A percentile compares a stretch with the other conserved stretches of the same genome.
These are phyloP conservation scores for Rafetus swinhoei DNA, from an alignment of 2,113 vertebrate genomes.

Conservation along the genomic window DNA sequence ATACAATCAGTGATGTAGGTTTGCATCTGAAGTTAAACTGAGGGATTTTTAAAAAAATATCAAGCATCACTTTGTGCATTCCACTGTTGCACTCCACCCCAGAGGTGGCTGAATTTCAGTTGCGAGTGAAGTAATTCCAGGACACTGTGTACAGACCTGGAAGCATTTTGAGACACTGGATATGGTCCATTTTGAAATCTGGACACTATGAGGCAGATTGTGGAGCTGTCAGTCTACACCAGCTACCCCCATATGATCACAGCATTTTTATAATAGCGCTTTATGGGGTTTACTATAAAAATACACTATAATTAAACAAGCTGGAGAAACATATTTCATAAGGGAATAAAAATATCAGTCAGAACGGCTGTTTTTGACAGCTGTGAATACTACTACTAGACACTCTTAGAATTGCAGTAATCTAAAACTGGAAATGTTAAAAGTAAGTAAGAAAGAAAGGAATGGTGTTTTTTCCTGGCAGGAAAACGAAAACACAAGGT, in stretches of 20 bases:
- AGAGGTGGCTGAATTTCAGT: background rate
- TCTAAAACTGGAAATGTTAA: constrained; percentile 37
- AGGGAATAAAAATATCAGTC: constrained; percentile 14
- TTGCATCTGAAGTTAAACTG: constrained; percentile 24
- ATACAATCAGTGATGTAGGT: constrained; percentile 46
- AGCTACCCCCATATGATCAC: constrained; percentile 47
- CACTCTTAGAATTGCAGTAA: constrained; percentile 45
- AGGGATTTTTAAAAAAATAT: constrained; percentile 45
- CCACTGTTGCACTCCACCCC: background rate
- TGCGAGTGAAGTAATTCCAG: background rate
- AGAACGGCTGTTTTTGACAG: constrained; percentile 24
- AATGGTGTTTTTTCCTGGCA: constrained; percentile 13
- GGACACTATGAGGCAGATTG: constrained; percentile 38
- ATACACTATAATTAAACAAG: background rate
- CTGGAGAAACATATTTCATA: background rate
- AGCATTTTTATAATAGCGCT: constrained; percentile 16
- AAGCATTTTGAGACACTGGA: background rate
- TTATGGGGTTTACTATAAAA: constrained; percentile 15
- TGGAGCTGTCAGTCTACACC: constrained; percentile 39
- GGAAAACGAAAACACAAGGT: constrained; percentile 1
- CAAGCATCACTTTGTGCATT: constrained; percentile 57
- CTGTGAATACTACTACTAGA: constrained; percentile 43
- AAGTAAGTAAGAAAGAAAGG: constrained; percentile 16
- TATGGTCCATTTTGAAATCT: constrained; percentile 44
- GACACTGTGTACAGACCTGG: background rate